Base-by-base conservation (phyloP, 1,140 invertebrate species). In the Drosophila azteca region DNA sequence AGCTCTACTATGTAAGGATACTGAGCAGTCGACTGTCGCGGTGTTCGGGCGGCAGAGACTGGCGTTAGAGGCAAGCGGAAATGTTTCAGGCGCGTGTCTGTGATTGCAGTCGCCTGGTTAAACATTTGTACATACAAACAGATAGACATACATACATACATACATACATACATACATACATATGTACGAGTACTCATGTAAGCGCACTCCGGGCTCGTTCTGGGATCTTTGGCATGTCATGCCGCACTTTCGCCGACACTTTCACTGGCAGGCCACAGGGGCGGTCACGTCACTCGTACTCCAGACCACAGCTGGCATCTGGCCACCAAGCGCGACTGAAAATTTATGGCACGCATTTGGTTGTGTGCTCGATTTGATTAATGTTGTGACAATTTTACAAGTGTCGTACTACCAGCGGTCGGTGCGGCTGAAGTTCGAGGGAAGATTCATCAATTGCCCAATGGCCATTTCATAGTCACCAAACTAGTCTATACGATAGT, bases 301-400 rank as follows among this genome's bases (percentile, higher is more conserved):
- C 54, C 26, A 15, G 39, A 49, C 51, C 64, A 51, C 51, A 43
- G 35, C 43, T 57, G 62, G 50, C 67, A 50, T 39, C 35, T 52
- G 53, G 52, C 53, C 29, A 53, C 51, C 48, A 43, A 26, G 48
- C 60, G 58, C 57, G 65, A 62, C 66, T 71, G 72, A 65, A 58
- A 79, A 79, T 79, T 79, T 79, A 79, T 79, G 77, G 62, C 72
- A 59, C 66, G 77, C 73, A 77, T 79, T 79, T 79, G 68, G 76
- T 77, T 79, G 70, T 63, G 64, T 59, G 66, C 63, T 63, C 72
- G 73, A 77, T 79, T 77, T 79, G 77, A 79, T 79, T 79, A 79
- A 79, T 79, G 77, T 77, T 77, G 77, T 59, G 77, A 79, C 77
- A 77, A 69, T 74, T 79, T 72, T 79, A 77, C 77, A 79, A 79